Evolutionary conservation across 2,113 vertebrate genomes (phyloP).

Genomic region (Physeter macrocephalus): DNA sequence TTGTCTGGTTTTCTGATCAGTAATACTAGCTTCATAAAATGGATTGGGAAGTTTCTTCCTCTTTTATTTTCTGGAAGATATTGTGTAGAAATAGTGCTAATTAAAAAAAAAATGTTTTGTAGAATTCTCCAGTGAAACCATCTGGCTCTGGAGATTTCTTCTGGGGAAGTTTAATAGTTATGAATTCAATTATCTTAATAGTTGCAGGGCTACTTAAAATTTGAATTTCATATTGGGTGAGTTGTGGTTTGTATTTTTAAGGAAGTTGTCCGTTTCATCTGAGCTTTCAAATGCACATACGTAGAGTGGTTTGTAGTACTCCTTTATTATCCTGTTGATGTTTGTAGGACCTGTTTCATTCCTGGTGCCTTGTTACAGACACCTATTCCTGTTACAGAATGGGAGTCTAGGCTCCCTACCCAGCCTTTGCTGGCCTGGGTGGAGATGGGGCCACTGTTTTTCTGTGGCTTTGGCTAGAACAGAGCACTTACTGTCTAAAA

Average conservation of each 20-base stretch:
- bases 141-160: background rate
- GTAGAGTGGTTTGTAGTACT: background rate
- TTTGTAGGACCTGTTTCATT: background rate
- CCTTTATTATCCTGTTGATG: background rate
- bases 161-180: background rate
- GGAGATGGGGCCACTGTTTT: background rate
- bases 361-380: background rate
- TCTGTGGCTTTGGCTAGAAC: background rate
- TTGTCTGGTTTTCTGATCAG: background rate
- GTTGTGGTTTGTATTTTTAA: background rate
- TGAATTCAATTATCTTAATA: background rate
- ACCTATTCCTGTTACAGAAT: background rate
- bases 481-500: background rate
- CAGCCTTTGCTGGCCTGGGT: background rate
- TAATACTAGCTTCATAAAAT: background rate
- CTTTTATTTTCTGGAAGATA: conserved; percentile 3
- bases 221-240: background rate
- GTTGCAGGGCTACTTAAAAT: background rate
- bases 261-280: background rate
- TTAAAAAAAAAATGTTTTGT: background rate
- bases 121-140: background rate
- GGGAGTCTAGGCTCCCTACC: no score
- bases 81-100: background rate
- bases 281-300: background rate
- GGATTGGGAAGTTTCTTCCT: background rate